Evolutionary conservation across 2,888 invertebrate species (phyloP).

Genomic region (Belgica antarctica): DNA sequence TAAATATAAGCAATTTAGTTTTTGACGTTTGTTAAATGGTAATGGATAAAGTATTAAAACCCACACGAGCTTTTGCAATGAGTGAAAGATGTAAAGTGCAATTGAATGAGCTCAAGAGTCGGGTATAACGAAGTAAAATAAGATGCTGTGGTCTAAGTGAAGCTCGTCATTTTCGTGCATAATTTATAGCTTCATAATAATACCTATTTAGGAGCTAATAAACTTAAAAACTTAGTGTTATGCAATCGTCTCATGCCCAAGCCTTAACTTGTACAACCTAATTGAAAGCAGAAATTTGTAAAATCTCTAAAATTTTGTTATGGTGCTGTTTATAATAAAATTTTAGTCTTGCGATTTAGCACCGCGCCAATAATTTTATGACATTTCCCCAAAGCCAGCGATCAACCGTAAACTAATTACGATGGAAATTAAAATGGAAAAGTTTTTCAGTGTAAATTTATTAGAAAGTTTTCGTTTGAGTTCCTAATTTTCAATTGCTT

Average conservation of each 20-base stretch:
- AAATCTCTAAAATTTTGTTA: background rate
- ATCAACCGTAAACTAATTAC: conserved; percentile 6
- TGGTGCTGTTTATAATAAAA: background rate
- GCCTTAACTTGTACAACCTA: background rate
- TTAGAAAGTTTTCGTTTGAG: too few species aligned
- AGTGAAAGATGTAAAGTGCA: background rate
- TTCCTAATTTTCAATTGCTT: conserved; percentile 6
- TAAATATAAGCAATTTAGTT: background rate
- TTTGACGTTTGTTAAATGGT: conserved; percentile 5
- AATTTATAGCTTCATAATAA: background rate
- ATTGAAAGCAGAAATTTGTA: background rate
- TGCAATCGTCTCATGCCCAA: background rate
- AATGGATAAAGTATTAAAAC: background rate
- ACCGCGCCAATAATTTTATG: background rate
- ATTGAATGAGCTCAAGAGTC: background rate
- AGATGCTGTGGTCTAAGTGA: conserved; percentile 13
- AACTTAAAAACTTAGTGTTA: background rate
- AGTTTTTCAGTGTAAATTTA: background rate
- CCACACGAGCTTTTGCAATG: background rate
- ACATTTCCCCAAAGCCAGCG: background rate
- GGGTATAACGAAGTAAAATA: background rate
- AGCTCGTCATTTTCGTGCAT: conserved; percentile 24
- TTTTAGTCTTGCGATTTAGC: too few species aligned
- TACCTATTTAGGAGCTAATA: background rate
- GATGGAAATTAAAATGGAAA: background rate